phyloP scores from a whole-genome alignment of 2,888 invertebrate species.

The Halictus quadricinctus region DNA sequence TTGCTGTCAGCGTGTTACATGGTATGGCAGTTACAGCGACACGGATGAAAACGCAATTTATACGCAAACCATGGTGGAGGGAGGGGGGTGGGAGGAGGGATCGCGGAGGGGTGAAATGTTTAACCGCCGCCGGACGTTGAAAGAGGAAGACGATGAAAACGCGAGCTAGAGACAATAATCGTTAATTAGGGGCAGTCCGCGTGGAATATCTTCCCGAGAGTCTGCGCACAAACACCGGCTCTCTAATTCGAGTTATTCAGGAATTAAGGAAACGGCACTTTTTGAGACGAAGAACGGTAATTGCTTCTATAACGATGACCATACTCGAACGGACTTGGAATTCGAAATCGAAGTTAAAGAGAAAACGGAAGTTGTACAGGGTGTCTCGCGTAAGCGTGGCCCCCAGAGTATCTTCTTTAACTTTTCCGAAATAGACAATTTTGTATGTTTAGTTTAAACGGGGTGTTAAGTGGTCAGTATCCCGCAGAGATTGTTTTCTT shows the following conservation, averaged over 20 bases:
- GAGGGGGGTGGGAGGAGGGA: no score
- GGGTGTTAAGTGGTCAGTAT: no score
- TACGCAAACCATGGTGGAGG: not conserved
- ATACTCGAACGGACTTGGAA: no score
- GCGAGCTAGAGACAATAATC: constrained; percentile 32
- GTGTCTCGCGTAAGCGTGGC: no score
- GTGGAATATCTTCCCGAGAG: constrained; percentile 1
- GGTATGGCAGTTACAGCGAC: constrained; percentile 10
- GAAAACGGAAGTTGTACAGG: no score
- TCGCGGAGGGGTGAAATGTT: constrained; percentile 27
- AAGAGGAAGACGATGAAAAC: constrained; percentile 1
- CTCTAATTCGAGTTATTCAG: not conserved
- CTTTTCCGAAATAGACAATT: no score
- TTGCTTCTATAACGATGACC: not conserved
- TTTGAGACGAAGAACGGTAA: not conserved
- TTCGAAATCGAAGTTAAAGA: no score
- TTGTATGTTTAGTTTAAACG: no score
- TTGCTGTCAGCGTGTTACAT: constrained; percentile 1
- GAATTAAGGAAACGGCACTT: not conserved
- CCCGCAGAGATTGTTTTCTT: no score
- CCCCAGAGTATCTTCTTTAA: no score
- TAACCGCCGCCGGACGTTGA: not conserved
- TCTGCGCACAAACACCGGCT: not conserved
- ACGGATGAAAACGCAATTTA: constrained; percentile 29
- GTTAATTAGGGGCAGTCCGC: constrained; percentile 36